A percentile compares a stretch with the other conserved stretches of the same genome.
phyloP scores from a whole-genome alignment of 2,113 vertebrate species.

The Notarius quadriscutis region DNA sequence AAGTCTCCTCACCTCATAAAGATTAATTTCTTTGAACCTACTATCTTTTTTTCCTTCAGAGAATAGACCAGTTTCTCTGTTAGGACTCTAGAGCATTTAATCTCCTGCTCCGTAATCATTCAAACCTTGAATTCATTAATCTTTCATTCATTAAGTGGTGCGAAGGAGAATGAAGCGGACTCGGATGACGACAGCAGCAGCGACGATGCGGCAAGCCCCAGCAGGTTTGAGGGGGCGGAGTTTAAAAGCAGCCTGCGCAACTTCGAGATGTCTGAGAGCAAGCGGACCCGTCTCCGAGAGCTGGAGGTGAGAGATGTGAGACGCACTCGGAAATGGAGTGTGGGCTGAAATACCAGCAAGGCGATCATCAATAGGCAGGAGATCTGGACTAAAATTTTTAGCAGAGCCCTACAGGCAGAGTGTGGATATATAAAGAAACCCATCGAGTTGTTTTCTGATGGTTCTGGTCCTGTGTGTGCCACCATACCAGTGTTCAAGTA shows the following conservation, averaged over 20 bases:
- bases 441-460: too few species aligned
- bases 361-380: background rate
- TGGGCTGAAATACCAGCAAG: background rate
- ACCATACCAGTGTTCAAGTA: too few species aligned
- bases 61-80: background rate
- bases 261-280: conserved; percentile 76
- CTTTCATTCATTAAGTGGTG: conserved; percentile 36
- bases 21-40: background rate
- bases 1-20: background rate
- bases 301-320: conserved; percentile 67
- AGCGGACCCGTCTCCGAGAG: conserved; percentile 75
- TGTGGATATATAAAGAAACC: too few species aligned
- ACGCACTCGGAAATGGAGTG: background rate
- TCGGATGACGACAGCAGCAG: conserved; percentile 67
- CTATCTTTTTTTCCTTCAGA: background rate
- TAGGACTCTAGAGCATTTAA: background rate
- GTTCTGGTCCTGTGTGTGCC: too few species aligned
- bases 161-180: conserved; percentile 62
- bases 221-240: conserved; percentile 71
- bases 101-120: background rate
- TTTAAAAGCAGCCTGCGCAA: conserved; percentile 72
- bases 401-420: too few species aligned
- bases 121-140: background rate
- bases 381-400: too few species aligned
- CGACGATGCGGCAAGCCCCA: conserved; percentile 63